These are phyloP conservation scores for Characodon lateralis DNA, from an alignment of 2,797 vertebrate species.

Conservation along the genomic window DNA sequence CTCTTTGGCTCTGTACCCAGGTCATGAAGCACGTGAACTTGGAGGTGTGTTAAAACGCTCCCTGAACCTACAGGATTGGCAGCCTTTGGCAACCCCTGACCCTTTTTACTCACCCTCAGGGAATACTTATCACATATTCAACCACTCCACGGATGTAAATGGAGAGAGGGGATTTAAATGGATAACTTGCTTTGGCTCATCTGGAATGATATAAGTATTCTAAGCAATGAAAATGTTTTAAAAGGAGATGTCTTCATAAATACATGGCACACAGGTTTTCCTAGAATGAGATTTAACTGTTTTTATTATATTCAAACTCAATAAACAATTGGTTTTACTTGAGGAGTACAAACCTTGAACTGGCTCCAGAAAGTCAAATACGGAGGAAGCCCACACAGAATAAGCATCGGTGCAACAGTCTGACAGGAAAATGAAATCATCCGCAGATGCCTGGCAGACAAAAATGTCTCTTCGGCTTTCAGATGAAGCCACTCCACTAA, in stretches of 20 bases:
- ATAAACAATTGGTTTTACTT: slow-evolving; percentile 44
- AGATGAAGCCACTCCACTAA: slow-evolving; percentile 30
- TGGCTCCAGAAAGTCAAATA: slow-evolving; percentile 16
- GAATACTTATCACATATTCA: too few relatives aligned
- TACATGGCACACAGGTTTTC: slow-evolving; percentile 2
- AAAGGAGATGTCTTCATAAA: slow-evolving; percentile 26
- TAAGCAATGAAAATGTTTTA: slow-evolving; percentile 17
- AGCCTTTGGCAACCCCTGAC: too few relatives aligned
- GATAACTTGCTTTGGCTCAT: slow-evolving; percentile 1
- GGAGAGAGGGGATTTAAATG: slow-evolving; percentile 3
- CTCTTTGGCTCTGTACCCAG: too few relatives aligned
- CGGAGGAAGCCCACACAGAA: slow-evolving; percentile 4
- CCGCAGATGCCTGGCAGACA: slow-evolving; percentile 39
- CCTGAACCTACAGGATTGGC: too few relatives aligned
- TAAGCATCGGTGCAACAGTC: slow-evolving; percentile 22
- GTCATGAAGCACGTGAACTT: too few relatives aligned
- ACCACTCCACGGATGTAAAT: neutral
- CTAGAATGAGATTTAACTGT: slow-evolving; percentile 24
- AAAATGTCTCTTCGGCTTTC: slow-evolving; percentile 32
- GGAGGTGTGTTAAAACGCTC: too few relatives aligned
- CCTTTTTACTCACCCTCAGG: too few relatives aligned
- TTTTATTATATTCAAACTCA: slow-evolving; percentile 8
- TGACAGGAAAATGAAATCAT: slow-evolving; percentile 56
- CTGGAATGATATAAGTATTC: slow-evolving; percentile 1
- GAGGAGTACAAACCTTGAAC: slow-evolving; percentile 7